Percentiles rank a stretch among this genome's conserved stretches.
Evolutionary conservation across 2,888 invertebrate genomes (phyloP).

Genomic region (Elegia similella): DNA sequence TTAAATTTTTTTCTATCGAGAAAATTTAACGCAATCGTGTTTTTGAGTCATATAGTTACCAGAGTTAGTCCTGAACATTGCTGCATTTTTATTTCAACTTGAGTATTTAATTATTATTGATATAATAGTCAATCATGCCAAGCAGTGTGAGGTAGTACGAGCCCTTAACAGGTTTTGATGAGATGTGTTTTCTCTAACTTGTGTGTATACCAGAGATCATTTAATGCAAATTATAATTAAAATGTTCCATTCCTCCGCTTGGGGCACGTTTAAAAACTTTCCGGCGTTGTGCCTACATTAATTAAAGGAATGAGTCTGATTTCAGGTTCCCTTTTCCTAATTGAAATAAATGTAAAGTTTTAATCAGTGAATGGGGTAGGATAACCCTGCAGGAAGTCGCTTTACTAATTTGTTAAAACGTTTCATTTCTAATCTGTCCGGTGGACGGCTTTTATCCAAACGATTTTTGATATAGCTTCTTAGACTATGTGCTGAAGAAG

Average conservation of each 20-base stretch:
- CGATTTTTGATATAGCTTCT: no score
- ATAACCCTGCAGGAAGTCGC: conserved; percentile 29
- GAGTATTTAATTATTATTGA: no score
- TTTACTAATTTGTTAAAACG: conserved; percentile 19
- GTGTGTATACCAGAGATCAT: background rate
- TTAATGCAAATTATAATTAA: conserved; percentile 44
- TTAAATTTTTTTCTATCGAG: no score
- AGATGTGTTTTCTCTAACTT: no score
- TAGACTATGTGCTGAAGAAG: no score
- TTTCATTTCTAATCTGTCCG: conserved; percentile 9
- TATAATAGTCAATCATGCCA: no score
- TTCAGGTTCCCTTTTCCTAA: conserved; percentile 61
- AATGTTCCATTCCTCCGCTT: conserved; percentile 40
- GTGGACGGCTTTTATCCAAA: background rate
- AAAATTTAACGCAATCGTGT: no score
- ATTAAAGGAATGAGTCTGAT: conserved; percentile 67
- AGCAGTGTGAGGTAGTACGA: no score
- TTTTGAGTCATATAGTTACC: no score
- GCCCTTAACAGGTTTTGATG: no score
- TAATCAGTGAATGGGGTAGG: conserved; percentile 48
- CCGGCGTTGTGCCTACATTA: conserved; percentile 44
- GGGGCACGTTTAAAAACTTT: conserved; percentile 41
- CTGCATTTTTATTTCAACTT: no score
- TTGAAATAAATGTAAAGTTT: conserved; percentile 70
- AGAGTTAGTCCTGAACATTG: no score